Evolutionary conservation across 2,888 invertebrate species (phyloP), one percentile per base, ranked within the genome.

Genomic region (Parnassius apollo): DNA sequence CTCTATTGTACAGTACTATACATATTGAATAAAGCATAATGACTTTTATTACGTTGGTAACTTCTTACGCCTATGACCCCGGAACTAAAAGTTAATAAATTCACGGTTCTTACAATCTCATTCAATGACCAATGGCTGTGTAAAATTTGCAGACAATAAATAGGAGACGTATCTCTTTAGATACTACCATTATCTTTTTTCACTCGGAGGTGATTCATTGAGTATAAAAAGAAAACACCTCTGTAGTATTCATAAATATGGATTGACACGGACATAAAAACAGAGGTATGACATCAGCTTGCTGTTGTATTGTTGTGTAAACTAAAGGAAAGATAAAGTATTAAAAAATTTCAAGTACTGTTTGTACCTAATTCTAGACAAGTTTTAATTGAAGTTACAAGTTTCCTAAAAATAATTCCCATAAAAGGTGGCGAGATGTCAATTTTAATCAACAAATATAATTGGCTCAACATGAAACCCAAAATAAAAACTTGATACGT

Each of bases 1-100:
- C 50, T 63, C 61, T 63, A 65, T 61, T 69, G 55, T 68, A 59
- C 66, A 64, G 52, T 61, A 18, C 18, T 18, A 18, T 59, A 0
- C 48, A 51, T 46, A 57, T 45, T 60, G 11, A 13, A 51, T 42
- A 18, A 44, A 18, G 44, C 11, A 51, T 9, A 42, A 57, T 50
- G 42, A 50, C 35, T 54, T 42, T 18, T 51, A 51, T 51, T 51
- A 51, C 51, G 51, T 51, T 51, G 2, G 51, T 12, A 11, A 51
- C 50, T 18, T 50, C 13, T 22, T 18, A n/a, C 48, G n/a, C 48
- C 4, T 48, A 48, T 2, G 11, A 8, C 2, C 22, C 12, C 50
- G 18, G 18, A 18, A 50, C 18, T 18, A 2, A 18, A 12, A 18
- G 50, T 51, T 51, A 22, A 51, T 51, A 10, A 25, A 51, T 11